Evolutionary conservation across 2,888 invertebrate species (phyloP), one percentile per base, ranked within the genome.

Genomic region (Epistrophe grossulariae): DNA sequence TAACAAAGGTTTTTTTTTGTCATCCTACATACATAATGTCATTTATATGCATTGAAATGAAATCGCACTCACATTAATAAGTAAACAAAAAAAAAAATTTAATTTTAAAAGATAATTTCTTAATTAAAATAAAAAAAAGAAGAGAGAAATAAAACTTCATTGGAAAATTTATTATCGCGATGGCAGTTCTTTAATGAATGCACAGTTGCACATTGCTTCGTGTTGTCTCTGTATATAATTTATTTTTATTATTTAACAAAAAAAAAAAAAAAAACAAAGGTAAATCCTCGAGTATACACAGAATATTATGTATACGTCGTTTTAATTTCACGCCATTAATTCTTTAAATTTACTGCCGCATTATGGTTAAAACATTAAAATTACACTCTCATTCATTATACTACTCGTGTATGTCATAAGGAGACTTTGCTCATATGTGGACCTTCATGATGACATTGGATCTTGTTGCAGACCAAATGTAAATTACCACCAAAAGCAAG

Each of bases 271-370:
- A 59, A 60, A 8, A 4, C n/a, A 15, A 62, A 64, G 48, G 48
- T 48, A 11, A 50, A 17, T 35, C 66, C 35, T 10, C 9, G 10
- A 28, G 28, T 24, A n/a, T n/a, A 64, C n/a, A 43, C 43, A 31
- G 48, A 19, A 43, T 62, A 24, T 28, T n/a, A n/a, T n/a, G n/a
- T 62, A 24, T 24, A 40, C 10, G 40, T 40, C 35, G 40, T 68
- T 79, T 79, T 79, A 74, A 79, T 79, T 71, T 79, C 76, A 76
- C 66, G 59, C 80, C 84, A 84, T 80, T 84, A 81, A 84, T 84
- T 64, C 72, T 80, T 76, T 77, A 80, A 84, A 84, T 84, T 77
- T 84, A 81, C 68, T 38, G 38, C 52, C 48, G 57, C 64, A 76
- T 80, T 80, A 84, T 84, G 79, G 52, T 48, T 57, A 55, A 70